Evolutionary conservation across 1,140 invertebrate species (phyloP).

Genomic region (Galleria mellonella): DNA sequence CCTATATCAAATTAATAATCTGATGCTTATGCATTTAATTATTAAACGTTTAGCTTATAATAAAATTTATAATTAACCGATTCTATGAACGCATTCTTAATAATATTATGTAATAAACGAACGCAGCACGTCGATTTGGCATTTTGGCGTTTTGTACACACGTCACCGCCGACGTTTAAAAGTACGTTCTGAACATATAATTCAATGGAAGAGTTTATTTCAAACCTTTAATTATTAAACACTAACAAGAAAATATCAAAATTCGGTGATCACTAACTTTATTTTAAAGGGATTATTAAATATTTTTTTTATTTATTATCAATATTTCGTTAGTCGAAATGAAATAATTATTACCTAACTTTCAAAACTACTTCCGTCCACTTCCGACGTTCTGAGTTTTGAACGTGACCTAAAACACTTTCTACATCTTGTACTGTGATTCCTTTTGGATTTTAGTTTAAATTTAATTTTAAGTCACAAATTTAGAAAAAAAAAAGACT

Average conservation of each 20-base stretch:
- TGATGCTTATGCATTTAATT: too few species aligned
- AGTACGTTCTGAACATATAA: constrained; percentile 23
- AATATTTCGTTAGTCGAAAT: not conserved
- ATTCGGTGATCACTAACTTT: not conserved
- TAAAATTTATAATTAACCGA: too few species aligned
- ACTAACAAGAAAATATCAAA: not conserved
- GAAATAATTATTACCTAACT: not conserved
- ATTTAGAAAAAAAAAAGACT: constrained; percentile 21
- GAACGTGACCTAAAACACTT: not conserved
- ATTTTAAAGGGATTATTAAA: too few species aligned
- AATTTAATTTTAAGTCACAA: constrained; percentile 22
- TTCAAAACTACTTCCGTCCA: too few species aligned
- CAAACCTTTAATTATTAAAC: not conserved
- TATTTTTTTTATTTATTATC: not conserved
- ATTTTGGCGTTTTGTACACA: constrained; percentile 32
- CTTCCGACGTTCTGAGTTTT: not conserved
- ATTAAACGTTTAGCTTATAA: too few species aligned
- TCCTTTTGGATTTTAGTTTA: not conserved
- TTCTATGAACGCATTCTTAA: too few species aligned
- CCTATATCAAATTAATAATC: too few species aligned
- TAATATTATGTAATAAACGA: too few species aligned
- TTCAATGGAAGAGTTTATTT: not conserved
- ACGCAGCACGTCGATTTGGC: too few species aligned
- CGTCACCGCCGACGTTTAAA: constrained; percentile 46
- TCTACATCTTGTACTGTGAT: not conserved